Evolutionary conservation across 2,888 invertebrate species (phyloP).

Genomic region (Campoletis raptor): DNA sequence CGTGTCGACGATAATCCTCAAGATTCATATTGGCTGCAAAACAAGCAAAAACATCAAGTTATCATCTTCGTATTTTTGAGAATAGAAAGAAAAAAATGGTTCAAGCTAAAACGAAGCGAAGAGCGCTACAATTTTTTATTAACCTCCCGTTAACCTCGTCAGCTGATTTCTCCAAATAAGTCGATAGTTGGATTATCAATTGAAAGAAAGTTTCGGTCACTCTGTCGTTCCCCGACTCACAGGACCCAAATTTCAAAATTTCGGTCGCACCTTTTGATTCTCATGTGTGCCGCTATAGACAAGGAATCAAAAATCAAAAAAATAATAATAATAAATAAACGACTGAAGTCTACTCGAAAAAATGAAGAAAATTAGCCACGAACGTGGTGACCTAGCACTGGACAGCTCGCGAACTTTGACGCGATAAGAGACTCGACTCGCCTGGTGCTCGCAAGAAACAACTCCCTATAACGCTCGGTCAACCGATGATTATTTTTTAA

Average conservation of each 20-base stretch:
- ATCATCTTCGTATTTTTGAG: background rate
- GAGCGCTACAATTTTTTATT: background rate
- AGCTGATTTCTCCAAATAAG: conserved; percentile 18
- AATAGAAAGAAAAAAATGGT: too few relatives aligned
- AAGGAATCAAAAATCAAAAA: background rate
- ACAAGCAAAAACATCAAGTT: conserved; percentile 18
- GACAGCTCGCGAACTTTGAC: conserved; percentile 52
- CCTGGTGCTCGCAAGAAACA: background rate
- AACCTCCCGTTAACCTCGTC: conserved; percentile 9
- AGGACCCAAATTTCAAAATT: conserved; percentile 84
- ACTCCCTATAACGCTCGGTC: conserved; percentile 9
- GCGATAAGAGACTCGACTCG: conserved; percentile 50
- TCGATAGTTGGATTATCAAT: background rate
- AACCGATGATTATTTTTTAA: conserved; percentile 77
- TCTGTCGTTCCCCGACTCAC: conserved; percentile 71
- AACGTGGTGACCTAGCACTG: conserved; percentile 76
- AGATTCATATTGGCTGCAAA: conserved; percentile 81
- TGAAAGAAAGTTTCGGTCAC: background rate
- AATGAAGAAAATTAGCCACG: background rate
- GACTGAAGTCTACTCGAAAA: background rate
- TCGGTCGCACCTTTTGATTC: conserved; percentile 81
- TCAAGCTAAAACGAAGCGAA: background rate
- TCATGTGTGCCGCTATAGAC: conserved; percentile 76
- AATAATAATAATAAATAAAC: background rate
- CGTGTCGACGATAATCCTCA: conserved; percentile 83